These are phyloP conservation scores for Halocynthia roretzi DNA, from an alignment of 23 tunicate species.

Conservation along the genomic window DNA sequence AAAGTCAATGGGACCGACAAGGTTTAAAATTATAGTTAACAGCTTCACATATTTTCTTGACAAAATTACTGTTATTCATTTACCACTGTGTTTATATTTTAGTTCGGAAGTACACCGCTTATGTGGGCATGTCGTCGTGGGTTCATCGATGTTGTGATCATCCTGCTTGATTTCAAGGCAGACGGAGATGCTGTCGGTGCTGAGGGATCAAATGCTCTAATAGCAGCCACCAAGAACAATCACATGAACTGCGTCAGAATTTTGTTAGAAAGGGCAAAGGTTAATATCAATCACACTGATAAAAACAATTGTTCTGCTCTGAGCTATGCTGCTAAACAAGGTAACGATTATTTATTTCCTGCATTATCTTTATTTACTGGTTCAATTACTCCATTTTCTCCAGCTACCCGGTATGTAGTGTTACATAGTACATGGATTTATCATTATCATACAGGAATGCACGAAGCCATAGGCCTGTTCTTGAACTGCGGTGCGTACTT, in stretches of 20 bases:
- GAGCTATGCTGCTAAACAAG: slow-evolving; percentile 67
- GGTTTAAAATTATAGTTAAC: slow-evolving; percentile 10
- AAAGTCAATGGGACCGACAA: slow-evolving; percentile 86
- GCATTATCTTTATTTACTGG: not conserved
- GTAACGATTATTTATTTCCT: slow-evolving; percentile 2
- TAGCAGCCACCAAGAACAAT: slow-evolving; percentile 46
- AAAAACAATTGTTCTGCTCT: slow-evolving; percentile 72
- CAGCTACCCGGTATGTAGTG: not conserved
- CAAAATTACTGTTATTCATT: not conserved
- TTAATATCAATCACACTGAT: slow-evolving; percentile 63
- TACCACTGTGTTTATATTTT: not conserved
- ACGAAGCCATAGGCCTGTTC: slow-evolving; percentile 13
- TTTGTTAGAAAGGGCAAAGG: slow-evolving; percentile 33
- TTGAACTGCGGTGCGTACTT: slow-evolving; percentile 82
- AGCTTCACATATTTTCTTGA: not conserved
- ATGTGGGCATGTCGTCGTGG: slow-evolving; percentile 86
- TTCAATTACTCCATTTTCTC: not conserved
- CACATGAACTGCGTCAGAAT: slow-evolving; percentile 27
- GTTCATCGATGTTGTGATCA: slow-evolving; percentile 25
- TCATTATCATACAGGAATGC: slow-evolving; percentile 1
- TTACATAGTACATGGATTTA: not conserved
- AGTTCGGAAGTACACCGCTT: slow-evolving; percentile 83
- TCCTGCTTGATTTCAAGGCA: slow-evolving; percentile 40
- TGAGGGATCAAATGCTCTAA: slow-evolving; percentile 69
- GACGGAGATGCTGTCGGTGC: slow-evolving; percentile 88